Conservation (phyloP, 2,888 invertebrate species). For the Cheilosia urbana region DNA sequence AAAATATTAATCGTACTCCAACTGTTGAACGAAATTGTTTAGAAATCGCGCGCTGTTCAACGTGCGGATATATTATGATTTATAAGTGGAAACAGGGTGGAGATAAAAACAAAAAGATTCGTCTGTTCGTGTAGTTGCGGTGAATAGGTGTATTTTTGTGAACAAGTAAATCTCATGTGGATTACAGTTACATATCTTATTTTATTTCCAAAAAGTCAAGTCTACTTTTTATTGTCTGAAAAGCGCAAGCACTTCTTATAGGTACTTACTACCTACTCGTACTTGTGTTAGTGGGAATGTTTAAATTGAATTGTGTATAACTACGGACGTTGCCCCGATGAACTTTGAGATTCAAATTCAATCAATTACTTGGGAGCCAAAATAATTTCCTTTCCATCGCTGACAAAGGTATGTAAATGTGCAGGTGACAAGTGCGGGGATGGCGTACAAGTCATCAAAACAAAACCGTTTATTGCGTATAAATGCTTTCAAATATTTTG, state of each 20-base stretch:
- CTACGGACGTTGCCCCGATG: slow-evolving; percentile 21
- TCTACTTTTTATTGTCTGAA: slow-evolving; percentile 29
- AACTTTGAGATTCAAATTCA: slow-evolving; percentile 48
- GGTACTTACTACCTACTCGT: too few relatives aligned
- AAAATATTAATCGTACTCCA: slow-evolving; percentile 49
- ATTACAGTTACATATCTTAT: slow-evolving; percentile 4
- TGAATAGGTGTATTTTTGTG: slow-evolving; percentile 27
- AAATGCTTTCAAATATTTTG: slow-evolving; percentile 12
- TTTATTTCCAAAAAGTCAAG: neutral
- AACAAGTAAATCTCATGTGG: slow-evolving; percentile 7
- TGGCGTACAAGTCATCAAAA: slow-evolving; percentile 5
- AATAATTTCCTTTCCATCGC: slow-evolving; percentile 51
- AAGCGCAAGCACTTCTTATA: slow-evolving; percentile 4
- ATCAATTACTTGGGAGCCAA: slow-evolving; percentile 55
- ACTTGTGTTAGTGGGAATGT: neutral
- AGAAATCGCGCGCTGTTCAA: slow-evolving; percentile 9
- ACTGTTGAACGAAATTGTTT: slow-evolving; percentile 58
- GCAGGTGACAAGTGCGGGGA: neutral
- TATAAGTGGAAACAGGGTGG: slow-evolving; percentile 25
- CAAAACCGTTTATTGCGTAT: slow-evolving; percentile 24
- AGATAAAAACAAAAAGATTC: slow-evolving; percentile 9
- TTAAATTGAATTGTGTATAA: slow-evolving; percentile 20
- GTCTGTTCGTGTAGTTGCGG: slow-evolving; percentile 1
- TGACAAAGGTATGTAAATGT: slow-evolving; percentile 51
- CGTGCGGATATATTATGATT: slow-evolving; percentile 30